phyloP scores from a whole-genome alignment of 1,140 invertebrate genomes.

The Oncopeltus fasciatus region DNA sequence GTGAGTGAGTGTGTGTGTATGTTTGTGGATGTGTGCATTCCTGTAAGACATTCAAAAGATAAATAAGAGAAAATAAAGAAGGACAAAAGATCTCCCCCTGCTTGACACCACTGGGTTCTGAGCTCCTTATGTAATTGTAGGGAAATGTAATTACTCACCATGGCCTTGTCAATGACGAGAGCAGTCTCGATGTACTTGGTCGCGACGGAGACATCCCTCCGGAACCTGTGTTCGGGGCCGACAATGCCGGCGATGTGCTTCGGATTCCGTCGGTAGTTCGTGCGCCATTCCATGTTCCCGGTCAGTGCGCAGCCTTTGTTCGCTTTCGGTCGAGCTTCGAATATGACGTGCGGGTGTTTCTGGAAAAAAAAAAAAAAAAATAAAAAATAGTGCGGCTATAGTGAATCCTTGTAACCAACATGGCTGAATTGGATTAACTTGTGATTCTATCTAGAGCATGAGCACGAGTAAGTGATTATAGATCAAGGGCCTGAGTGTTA shows the following conservation, averaged over 20 bases:
- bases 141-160: no score
- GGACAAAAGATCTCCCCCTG: no score
- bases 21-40: neutral
- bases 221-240: conserved; percentile 11
- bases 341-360: conserved; percentile 92
- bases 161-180: conserved; percentile 79
- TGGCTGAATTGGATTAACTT: no score
- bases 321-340: conserved; percentile 70
- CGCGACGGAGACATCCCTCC: conserved; percentile 57
- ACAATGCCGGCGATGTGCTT: conserved; percentile 43
- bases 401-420: no score
- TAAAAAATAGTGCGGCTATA: no score
- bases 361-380: conserved; percentile 44
- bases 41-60: no score
- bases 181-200: conserved; percentile 87
- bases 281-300: conserved; percentile 56
- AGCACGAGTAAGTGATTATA: no score
- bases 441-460: no score
- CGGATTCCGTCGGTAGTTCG: conserved; percentile 40
- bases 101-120: no score
- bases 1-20: neutral
- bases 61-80: no score
- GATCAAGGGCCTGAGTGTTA: no score
- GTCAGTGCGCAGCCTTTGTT: conserved; percentile 79
- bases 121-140: no score